Conservation (phyloP, 2,888 invertebrate genomes). For the Microlaimidae sp. region DNA sequence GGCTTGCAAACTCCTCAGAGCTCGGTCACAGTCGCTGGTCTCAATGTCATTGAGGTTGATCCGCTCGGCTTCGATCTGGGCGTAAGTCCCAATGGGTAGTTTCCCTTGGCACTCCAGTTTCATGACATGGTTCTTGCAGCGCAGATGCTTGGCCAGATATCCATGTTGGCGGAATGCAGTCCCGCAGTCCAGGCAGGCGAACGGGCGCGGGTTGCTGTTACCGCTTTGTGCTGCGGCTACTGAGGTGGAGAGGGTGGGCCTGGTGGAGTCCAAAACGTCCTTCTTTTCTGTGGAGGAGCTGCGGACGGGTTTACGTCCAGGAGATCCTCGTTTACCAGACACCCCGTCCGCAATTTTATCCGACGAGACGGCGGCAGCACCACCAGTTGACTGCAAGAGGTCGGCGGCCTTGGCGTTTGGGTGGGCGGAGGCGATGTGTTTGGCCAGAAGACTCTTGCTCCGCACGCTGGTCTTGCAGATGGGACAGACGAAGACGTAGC, state of each 20-base stretch:
- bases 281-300: background rate
- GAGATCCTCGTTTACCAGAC: too few relatives aligned
- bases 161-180: conserved; percentile 84
- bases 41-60: conserved; percentile 70
- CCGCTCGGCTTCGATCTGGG: background rate
- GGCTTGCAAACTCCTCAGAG: conserved; percentile 56
- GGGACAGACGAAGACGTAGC: conserved; percentile 26
- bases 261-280: background rate
- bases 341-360: too few relatives aligned
- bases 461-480: conserved; percentile 33
- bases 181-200: conserved; percentile 84
- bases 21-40: conserved; percentile 82
- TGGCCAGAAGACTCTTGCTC: conserved; percentile 27
- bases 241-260: background rate
- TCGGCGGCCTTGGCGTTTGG: conserved; percentile 4
- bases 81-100: conserved; percentile 47
- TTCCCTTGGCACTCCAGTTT: conserved; percentile 51
- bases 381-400: background rate
- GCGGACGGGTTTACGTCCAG: too few relatives aligned
- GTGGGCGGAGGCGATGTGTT: conserved; percentile 23
- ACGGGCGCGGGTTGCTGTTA: conserved; percentile 64
- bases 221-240: background rate
- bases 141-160: conserved; percentile 79
- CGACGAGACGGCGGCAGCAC: background rate
- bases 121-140: conserved; percentile 40